Evolutionary conservation across 2,113 vertebrate genomes (phyloP), one percentile per base, ranked within the genome.

Genomic region (Psephotus haematonotus): DNA sequence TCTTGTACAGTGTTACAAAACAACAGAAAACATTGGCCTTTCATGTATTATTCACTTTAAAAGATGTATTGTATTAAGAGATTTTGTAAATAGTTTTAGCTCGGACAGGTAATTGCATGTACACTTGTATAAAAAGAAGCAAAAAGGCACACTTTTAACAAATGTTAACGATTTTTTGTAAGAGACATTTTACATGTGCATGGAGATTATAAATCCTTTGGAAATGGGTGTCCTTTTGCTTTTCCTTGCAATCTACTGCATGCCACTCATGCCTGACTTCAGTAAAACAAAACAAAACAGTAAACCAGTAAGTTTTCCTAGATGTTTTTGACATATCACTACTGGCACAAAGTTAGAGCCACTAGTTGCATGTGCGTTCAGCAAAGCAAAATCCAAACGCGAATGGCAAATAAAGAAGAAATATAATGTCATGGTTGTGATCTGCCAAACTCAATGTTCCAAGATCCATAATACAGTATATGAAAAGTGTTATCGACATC

Each of bases 61-160:
- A 98, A 98, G 97, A 88, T 97, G 98, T 97, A 97, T 97, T 98
- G 98, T 98, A 98, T 96, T 98, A 97, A 95, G 97, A 98, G 96
- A 95, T 97, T 98, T 98, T 99, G 99, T 99, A 99, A 97, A 99
- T 98, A 99, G 93, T 70, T 96, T 95, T 96, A 98, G 97, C 97
- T 97, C 89, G 75, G 96, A 97, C 96, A 98, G 97, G 97, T 98
- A 98, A 97, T 97, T 98, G 98, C 97, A 97, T 97, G 96, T 95
- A 97, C 93, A 97, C 97, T 98, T 96, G 98, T 98, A 98, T 96
- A 97, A 96, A 97, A 96, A 98, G 57, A 60, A 65, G 72, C 49
- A 62, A 81, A 97, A 98, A 96, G 91, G 86, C 93, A 95, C 95
- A 91, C 76, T 97, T 98, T 98, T 98, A 97, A 97, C 97, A 97